These are phyloP conservation scores for Cisticola juncidis DNA, from an alignment of 2,113 vertebrate species.

Conservation along the genomic window DNA sequence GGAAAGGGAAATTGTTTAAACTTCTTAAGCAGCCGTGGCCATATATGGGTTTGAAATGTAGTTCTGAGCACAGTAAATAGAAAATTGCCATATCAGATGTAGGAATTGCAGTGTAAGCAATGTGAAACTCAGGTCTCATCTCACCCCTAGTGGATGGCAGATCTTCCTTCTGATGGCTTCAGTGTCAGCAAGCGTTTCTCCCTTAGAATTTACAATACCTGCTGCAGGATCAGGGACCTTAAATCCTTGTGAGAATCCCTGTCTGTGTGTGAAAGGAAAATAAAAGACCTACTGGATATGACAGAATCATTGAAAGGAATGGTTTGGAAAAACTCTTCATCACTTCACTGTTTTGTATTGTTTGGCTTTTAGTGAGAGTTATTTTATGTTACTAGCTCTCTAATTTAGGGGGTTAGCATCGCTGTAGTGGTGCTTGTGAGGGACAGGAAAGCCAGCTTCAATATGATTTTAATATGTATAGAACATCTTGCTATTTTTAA, in stretches of 20 bases:
- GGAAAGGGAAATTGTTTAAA: not conserved
- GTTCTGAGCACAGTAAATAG: not conserved
- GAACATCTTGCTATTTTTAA: not conserved
- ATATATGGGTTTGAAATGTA: not conserved
- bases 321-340: not conserved
- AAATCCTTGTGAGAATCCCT: not conserved
- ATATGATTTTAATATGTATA: not conserved
- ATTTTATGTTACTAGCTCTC: not conserved
- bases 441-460: not conserved
- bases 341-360: not conserved
- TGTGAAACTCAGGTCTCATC: not conserved
- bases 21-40: not conserved
- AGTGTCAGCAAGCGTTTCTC: not conserved
- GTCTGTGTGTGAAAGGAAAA: not conserved
- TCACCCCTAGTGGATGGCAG: fast-evolving
- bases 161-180: not conserved
- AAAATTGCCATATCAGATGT: not conserved
- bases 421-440: not conserved
- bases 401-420: not conserved
- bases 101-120: not conserved
- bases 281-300: not conserved
- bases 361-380: not conserved
- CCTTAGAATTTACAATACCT: not conserved
- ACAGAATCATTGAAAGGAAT: not conserved
- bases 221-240: not conserved